phyloP scores from a whole-genome alignment of 1,140 invertebrate species.

The Phthorimaea operculella region DNA sequence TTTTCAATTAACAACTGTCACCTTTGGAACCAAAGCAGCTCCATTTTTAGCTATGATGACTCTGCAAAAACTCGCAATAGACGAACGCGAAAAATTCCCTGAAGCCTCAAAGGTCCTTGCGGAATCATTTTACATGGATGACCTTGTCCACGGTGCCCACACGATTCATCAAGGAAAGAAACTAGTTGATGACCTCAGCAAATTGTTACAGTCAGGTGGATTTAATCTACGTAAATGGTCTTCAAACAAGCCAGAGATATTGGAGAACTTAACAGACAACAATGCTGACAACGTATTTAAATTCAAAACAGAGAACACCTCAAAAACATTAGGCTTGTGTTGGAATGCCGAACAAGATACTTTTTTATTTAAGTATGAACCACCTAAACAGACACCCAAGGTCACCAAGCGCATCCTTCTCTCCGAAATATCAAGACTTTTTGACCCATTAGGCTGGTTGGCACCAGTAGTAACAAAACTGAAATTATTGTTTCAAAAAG shows the following conservation, averaged over 20 bases:
- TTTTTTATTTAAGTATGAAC: conserved; percentile 8
- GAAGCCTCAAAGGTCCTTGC: conserved; percentile 2
- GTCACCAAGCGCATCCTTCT: conserved; percentile 19
- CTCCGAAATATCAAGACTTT: conserved; percentile 30
- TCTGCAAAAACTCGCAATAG: background rate
- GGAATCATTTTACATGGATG: conserved; percentile 11
- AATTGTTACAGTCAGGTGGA: conserved; percentile 15
- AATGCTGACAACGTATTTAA: conserved; percentile 1
- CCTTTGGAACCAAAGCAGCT: conserved; percentile 33
- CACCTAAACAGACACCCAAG: background rate
- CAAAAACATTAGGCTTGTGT: conserved; percentile 16
- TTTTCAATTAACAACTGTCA: conserved; percentile 16
- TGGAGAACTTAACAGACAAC: conserved; percentile 1
- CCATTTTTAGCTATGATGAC: conserved; percentile 32
- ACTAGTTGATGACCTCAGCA: conserved; percentile 24
- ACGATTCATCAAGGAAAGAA: conserved; percentile 14
- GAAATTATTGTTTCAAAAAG: conserved; percentile 54
- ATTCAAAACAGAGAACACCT: conserved; percentile 9
- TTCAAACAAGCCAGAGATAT: conserved; percentile 11
- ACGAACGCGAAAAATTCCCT: conserved; percentile 9
- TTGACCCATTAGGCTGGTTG: conserved; percentile 41
- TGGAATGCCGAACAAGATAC: conserved; percentile 19
- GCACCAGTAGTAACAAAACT: conserved; percentile 35
- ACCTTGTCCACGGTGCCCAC: conserved; percentile 13
- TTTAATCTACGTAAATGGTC: conserved; percentile 31